Percentiles rank a stretch among this genome's conserved stretches.
phyloP scores from a whole-genome alignment of 1,140 invertebrate species.

The Bombus impatiens region DNA sequence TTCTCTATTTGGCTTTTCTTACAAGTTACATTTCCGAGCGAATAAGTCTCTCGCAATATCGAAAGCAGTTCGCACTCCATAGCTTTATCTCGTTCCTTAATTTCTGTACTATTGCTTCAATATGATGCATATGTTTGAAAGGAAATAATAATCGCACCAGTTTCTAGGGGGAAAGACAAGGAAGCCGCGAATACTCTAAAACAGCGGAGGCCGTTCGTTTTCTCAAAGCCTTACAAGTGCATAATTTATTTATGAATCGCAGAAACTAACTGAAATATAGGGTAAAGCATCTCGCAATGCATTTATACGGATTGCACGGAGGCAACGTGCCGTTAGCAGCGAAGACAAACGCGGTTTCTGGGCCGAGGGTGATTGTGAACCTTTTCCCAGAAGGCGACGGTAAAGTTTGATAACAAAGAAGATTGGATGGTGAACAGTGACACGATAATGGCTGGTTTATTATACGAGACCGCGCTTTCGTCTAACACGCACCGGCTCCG shows the following conservation, averaged over 20 bases:
- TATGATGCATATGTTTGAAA: not conserved
- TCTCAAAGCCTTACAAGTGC: conserved; percentile 36
- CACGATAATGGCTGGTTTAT: conserved; percentile 47
- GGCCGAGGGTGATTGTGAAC: conserved; percentile 10
- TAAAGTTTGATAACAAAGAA: conserved; percentile 24
- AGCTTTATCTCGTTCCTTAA: not conserved
- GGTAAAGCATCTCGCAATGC: conserved; percentile 26
- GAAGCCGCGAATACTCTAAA: not conserved
- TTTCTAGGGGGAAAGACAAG: not conserved
- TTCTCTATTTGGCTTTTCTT: not conserved
- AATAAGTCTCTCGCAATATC: not conserved
- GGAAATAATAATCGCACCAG: no score
- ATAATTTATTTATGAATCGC: conserved; percentile 45
- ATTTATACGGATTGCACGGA: conserved; percentile 44
- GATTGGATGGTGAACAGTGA: conserved; percentile 5
- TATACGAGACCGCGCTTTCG: not conserved
- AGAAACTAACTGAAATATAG: conserved; percentile 36
- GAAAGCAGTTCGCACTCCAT: not conserved
- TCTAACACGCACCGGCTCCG: not conserved
- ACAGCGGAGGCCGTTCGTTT: conserved; percentile 13
- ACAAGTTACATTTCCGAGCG: not conserved
- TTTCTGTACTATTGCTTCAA: not conserved
- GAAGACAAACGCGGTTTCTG: conserved; percentile 32
- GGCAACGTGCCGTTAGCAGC: not conserved
- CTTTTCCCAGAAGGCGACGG: not conserved